Evolutionary conservation across 2,113 vertebrate species (phyloP), one percentile per base, ranked within the genome.

Genomic region (Bothrops jararaca): DNA sequence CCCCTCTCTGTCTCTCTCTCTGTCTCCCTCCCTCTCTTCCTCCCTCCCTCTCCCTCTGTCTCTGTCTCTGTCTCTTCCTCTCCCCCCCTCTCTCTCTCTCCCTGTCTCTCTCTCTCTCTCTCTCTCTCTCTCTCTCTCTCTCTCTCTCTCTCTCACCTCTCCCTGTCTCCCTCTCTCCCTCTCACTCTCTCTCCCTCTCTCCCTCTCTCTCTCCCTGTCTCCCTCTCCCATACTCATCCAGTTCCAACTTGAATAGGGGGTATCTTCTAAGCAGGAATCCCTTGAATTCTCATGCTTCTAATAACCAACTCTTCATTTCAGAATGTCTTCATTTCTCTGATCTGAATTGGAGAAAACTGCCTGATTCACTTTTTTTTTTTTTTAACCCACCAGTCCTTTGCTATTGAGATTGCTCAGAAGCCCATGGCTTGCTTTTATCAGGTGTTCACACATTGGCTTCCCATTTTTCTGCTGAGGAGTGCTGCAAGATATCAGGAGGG

Each of bases 1-100:
- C 23, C 9, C 24, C 1, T n/a, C n/a, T 11, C 3, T 1, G 3
- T 1, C 0, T 3, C 24, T 9, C 18, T 0, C 6, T 24, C 2
- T 9, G 2, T 0, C 57, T 58, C 2, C 1, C 57, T 24, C 2
- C 2, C 24, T n/a, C n/a, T n/a, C n/a, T n/a, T n/a, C n/a, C n/a
- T 26, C 23, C 9, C 9, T 10, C 8, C 1, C 3, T 0, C 0
- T 26, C 58, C 4, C 58, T 1, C 3, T 1, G 24, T 26, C 1
- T 26, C n/a, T n/a, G n/a, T n/a, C n/a, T n/a, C n/a, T 26, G 9
- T 8, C 48, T 11, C 58, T 11, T 1, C n/a, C n/a, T 3, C 9
- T 26, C 3, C 3, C 24, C 11, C 57, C 0, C 23, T 7, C 57
- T 6, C 48, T 50, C 48, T 8, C 48, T 11, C 24, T 9, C 57